Conservation (phyloP, 2,797 vertebrate genomes). For the Rallus crepitans region DNA sequence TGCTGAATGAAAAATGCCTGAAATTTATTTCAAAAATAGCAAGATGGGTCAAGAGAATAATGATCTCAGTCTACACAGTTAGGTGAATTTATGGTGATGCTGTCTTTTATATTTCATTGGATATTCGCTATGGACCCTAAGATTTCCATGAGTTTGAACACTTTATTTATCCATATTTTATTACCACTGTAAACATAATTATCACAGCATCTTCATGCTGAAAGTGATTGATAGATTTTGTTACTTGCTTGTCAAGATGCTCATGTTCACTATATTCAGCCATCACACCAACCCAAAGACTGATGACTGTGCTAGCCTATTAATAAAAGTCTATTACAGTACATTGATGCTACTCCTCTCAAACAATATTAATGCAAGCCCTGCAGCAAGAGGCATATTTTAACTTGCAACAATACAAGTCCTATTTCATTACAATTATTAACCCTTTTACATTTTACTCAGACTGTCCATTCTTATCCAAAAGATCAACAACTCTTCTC, state of each 20-base stretch:
- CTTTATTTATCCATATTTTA: constrained; percentile 55
- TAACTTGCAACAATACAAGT: constrained; percentile 13
- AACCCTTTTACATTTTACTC: neutral
- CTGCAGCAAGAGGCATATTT: neutral
- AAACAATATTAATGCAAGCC: constrained; percentile 44
- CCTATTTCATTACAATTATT: neutral
- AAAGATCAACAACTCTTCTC: neutral
- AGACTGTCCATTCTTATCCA: neutral
- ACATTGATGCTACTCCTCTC: constrained; percentile 36
- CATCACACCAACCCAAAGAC: constrained; percentile 26
- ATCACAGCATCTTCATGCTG: constrained; percentile 36
- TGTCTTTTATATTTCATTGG: constrained; percentile 4
- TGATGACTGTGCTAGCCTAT: constrained; percentile 43
- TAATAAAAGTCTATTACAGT: constrained; percentile 59
- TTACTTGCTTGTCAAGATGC: constrained; percentile 47
- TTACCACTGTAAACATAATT: constrained; percentile 58
- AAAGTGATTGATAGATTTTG: constrained; percentile 48
- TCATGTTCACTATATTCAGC: constrained; percentile 26
- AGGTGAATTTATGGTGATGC: constrained; percentile 2
- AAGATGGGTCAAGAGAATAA: constrained; percentile 40
- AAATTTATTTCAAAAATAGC: constrained; percentile 28
- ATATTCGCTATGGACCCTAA: neutral
- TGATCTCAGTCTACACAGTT: neutral
- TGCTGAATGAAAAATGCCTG: constrained; percentile 5
- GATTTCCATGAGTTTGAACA: constrained; percentile 22